These are phyloP conservation scores for Oncorhynchus mykiss DNA, from an alignment of 2,113 vertebrate genomes.

Conservation along the genomic window DNA sequence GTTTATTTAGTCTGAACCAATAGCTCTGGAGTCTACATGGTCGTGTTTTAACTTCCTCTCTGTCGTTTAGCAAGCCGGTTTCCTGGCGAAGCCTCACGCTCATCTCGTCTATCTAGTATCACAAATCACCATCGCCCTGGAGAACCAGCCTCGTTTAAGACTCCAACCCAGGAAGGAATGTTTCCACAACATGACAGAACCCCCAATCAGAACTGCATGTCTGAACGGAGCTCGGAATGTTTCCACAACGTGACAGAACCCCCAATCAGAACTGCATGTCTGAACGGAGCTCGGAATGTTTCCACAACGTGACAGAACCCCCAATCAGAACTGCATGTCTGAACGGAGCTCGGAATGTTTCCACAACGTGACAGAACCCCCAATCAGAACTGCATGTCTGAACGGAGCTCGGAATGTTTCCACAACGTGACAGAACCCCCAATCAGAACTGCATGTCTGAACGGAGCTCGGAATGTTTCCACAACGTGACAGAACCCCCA, in stretches of 20 bases:
- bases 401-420: slow-evolving; percentile 57
- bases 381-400: slow-evolving; percentile 63
- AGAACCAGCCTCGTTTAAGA: slow-evolving; percentile 44
- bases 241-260: no score
- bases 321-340: no score
- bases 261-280: no score
- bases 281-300: no score
- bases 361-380: slow-evolving; percentile 62
- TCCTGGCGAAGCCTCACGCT: slow-evolving; percentile 48
- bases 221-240: no score
- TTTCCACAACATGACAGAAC: slow-evolving; percentile 60
- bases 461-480: no score
- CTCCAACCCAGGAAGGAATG: slow-evolving; percentile 63
- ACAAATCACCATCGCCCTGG: slow-evolving; percentile 63
- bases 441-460: no score
- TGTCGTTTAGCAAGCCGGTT: slow-evolving; percentile 10
- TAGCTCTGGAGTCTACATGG: slow-evolving; percentile 49
- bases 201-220: slow-evolving; percentile 19
- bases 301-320: no score
- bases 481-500: no score
- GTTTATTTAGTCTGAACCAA: slow-evolving; percentile 49
- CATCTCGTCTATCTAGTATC: slow-evolving; percentile 63
- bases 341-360: no score
- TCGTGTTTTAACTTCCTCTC: no score
- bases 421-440: no score